Conservation (phyloP, 2,797 vertebrate genomes). For the Notoglanidium macrostoma region DNA sequence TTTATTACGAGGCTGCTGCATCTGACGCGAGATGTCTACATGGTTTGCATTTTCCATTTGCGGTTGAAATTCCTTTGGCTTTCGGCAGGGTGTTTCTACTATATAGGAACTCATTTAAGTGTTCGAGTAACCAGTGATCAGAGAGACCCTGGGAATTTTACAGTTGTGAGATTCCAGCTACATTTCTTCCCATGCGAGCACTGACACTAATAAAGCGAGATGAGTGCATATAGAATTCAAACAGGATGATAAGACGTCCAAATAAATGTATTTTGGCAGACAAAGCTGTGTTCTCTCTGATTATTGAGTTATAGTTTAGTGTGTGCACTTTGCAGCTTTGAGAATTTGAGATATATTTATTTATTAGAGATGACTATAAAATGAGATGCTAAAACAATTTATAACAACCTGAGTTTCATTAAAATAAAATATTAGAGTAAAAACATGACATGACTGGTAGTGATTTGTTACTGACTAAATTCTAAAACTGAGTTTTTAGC, state of each 20-base stretch:
- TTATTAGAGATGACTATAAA: conserved; percentile 27
- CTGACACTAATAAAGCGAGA: neutral
- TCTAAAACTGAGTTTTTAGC: conserved; percentile 38
- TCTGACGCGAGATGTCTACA: neutral
- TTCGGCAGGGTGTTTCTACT: conserved; percentile 3
- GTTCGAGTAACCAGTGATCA: neutral
- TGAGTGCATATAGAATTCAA: neutral
- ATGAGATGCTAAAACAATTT: neutral
- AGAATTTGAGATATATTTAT: conserved; percentile 33
- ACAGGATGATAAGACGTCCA: neutral
- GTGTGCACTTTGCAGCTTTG: neutral
- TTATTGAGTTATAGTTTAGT: conserved; percentile 7
- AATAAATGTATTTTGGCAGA: neutral
- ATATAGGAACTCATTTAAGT: conserved; percentile 16
- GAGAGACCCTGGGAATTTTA: neutral
- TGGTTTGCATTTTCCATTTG: neutral
- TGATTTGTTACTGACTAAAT: conserved; percentile 24
- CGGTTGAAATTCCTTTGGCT: neutral
- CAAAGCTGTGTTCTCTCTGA: neutral
- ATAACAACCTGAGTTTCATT: conserved; percentile 18
- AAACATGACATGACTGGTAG: neutral
- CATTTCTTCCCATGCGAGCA: too few species aligned
- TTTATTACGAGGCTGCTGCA: neutral
- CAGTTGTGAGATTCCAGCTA: neutral
- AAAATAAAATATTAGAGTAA: neutral